Conservation (phyloP, 2,113 vertebrate species). For the Cottus gobio region DNA sequence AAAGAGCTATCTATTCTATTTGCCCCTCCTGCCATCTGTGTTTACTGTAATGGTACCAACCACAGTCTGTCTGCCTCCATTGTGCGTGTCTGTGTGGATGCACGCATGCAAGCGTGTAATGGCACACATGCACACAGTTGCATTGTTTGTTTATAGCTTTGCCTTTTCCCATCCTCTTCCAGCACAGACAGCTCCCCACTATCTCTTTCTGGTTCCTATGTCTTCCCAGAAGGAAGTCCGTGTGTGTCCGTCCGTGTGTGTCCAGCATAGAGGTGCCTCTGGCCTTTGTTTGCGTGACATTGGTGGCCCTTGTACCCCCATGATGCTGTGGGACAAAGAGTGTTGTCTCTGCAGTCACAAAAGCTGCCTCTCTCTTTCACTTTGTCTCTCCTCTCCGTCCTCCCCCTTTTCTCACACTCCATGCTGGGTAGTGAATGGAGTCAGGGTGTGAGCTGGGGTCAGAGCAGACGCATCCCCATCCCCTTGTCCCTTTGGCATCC, state of each 20-base stretch:
- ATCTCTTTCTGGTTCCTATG: slow-evolving; percentile 55
- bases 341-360: slow-evolving; percentile 83
- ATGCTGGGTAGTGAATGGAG: slow-evolving; percentile 72
- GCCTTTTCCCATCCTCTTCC: slow-evolving; percentile 51
- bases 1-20: slow-evolving; percentile 50
- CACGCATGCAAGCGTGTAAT: slow-evolving; percentile 42
- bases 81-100: slow-evolving; percentile 57
- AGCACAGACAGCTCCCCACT: slow-evolving; percentile 49
- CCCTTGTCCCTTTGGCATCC: slow-evolving; percentile 59
- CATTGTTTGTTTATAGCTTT: slow-evolving; percentile 60
- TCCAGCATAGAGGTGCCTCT: slow-evolving; percentile 70
- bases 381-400: slow-evolving; percentile 65
- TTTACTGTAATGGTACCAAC: slow-evolving; percentile 78
- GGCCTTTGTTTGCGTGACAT: slow-evolving; percentile 85
- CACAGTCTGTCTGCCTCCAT: slow-evolving; percentile 63
- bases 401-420: slow-evolving; percentile 81
- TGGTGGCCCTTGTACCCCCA: slow-evolving; percentile 82
- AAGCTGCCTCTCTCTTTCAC: slow-evolving; percentile 78
- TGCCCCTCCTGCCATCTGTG: slow-evolving; percentile 65
- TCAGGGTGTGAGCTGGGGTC: slow-evolving; percentile 68
- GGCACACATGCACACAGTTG: slow-evolving; percentile 62
- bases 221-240: slow-evolving; percentile 59
- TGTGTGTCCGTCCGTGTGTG: slow-evolving; percentile 41
- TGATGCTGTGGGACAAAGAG: slow-evolving; percentile 79
- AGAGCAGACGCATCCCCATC: slow-evolving; percentile 54